Evolutionary conservation across 2,888 invertebrate genomes (phyloP).

Genomic region (Copidosoma aretas): DNA sequence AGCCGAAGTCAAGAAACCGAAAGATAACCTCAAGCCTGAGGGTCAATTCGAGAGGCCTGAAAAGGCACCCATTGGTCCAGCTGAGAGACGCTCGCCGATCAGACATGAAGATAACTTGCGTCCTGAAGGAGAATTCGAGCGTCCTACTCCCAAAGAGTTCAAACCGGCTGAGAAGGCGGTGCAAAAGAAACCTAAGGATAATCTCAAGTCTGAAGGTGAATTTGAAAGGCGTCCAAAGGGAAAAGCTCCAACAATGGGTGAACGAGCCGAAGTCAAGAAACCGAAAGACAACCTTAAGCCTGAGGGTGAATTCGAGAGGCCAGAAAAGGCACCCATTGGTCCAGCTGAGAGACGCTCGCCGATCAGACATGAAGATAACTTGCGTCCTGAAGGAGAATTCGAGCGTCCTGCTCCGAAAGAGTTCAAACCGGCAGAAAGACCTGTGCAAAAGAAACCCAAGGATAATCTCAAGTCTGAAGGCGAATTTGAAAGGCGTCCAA

Average conservation of each 20-base stretch:
- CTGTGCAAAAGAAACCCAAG: conserved; percentile 68
- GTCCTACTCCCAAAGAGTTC: conserved; percentile 56
- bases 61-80: conserved; percentile 59
- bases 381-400: conserved; percentile 67
- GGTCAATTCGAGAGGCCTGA: conserved; percentile 64
- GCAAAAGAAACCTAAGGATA: conserved; percentile 58
- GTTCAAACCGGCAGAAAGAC: conserved; percentile 59
- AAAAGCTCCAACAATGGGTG: conserved; percentile 57
- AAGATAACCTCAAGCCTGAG: conserved; percentile 64
- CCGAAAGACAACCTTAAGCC: conserved; percentile 57
- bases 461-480: conserved; percentile 78
- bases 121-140: conserved; percentile 64
- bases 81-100: conserved; percentile 63
- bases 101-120: conserved; percentile 56
- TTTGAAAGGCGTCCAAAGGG: conserved; percentile 66
- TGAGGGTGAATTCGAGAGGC: conserved; percentile 62
- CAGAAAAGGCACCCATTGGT: conserved; percentile 57
- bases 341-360: conserved; percentile 55
- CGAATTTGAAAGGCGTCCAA: conserved; percentile 65
- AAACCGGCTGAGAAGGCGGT: conserved; percentile 68
- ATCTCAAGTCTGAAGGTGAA: conserved; percentile 60
- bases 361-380: conserved; percentile 56
- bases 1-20: conserved; percentile 60
- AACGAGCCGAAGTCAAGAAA: conserved; percentile 64
- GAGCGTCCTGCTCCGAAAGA: conserved; percentile 56